These are phyloP conservation scores for Patagioenas fasciata DNA, from an alignment of 2,113 vertebrate species.

Conservation along the genomic window DNA sequence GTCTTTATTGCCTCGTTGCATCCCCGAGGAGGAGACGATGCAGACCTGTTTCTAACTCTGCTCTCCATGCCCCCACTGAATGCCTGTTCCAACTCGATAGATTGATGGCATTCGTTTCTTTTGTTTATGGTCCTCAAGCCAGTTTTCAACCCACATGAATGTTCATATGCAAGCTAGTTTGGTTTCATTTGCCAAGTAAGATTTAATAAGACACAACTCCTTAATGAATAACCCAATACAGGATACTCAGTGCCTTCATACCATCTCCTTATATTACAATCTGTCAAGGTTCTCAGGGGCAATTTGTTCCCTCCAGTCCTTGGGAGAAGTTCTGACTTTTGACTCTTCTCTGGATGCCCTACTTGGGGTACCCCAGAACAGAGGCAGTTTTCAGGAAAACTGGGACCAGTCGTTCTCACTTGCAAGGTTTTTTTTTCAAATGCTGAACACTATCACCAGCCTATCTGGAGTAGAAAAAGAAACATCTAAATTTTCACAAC, in stretches of 20 bases:
- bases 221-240: background rate
- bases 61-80: background rate
- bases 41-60: background rate
- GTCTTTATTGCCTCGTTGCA: conserved; percentile 13
- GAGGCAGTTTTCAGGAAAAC: background rate
- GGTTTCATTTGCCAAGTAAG: conserved; percentile 12
- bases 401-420: background rate
- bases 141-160: conserved; percentile 57
- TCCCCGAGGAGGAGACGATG: background rate
- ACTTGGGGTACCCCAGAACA: background rate
- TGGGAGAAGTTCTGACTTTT: background rate
- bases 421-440: background rate
- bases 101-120: conserved; percentile 55
- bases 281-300: background rate
- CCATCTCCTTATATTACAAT: background rate
- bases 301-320: background rate
- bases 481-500: background rate
- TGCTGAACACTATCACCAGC: background rate
- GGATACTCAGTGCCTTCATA: background rate
- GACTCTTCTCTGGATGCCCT: background rate
- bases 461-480: background rate
- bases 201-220: conserved; percentile 11
- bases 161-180: conserved; percentile 8
- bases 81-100: conserved; percentile 62
- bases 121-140: conserved; percentile 63